These are phyloP conservation scores for Lamellibrachia luymesi DNA, from an alignment of 1,140 invertebrate genomes.

Conservation along the genomic window DNA sequence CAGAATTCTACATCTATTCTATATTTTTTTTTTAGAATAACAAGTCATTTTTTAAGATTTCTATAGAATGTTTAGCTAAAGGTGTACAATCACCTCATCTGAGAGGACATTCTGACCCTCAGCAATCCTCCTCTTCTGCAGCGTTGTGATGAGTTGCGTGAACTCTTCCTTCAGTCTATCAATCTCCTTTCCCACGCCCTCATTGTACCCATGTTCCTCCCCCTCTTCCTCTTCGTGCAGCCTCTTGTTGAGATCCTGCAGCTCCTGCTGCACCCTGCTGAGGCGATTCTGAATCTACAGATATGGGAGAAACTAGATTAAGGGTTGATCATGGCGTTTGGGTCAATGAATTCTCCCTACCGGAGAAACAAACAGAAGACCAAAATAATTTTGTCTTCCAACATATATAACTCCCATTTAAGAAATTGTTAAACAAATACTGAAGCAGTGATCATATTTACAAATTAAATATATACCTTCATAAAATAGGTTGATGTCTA, in stretches of 20 bases:
- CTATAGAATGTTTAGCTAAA: background rate
- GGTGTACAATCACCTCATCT: slow-evolving; percentile 37
- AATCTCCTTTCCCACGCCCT: slow-evolving; percentile 49
- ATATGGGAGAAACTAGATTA: background rate
- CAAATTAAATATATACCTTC: too few relatives aligned
- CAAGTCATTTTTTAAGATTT: too few relatives aligned
- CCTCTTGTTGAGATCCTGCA: slow-evolving; percentile 56
- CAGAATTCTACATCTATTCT: too few relatives aligned
- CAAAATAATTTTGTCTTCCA: too few relatives aligned
- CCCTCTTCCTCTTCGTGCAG: slow-evolving; percentile 40
- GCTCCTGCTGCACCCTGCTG: slow-evolving; percentile 58
- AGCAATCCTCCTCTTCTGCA: slow-evolving; percentile 57
- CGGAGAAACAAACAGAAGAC: too few relatives aligned
- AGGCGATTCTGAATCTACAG: background rate
- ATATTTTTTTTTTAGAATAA: too few relatives aligned
- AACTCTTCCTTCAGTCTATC: slow-evolving; percentile 59
- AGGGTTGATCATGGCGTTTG: too few relatives aligned
- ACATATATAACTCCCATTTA: too few relatives aligned
- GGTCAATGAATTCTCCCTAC: too few relatives aligned
- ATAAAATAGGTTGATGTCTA: too few relatives aligned
- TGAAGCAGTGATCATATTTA: too few relatives aligned
- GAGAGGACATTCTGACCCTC: slow-evolving; percentile 43
- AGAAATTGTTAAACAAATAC: too few relatives aligned
- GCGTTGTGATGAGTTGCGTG: slow-evolving; percentile 59
- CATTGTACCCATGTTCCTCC: background rate